Conservation (phyloP, 1,140 invertebrate species). For the Cydia pomonella region DNA sequence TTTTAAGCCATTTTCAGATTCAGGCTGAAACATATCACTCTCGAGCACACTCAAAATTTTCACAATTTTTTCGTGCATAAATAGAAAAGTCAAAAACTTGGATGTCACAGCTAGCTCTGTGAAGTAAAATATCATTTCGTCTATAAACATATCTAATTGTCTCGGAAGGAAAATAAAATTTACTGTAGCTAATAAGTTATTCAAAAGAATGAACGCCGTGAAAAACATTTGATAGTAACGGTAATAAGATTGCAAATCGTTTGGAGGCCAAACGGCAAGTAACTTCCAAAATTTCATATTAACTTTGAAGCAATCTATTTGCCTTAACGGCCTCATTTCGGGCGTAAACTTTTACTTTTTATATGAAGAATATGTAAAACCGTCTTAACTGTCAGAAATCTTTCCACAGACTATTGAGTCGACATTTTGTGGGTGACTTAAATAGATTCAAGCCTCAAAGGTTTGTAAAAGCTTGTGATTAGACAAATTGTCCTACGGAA, state of each 20-base stretch:
- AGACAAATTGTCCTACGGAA: conserved; percentile 22
- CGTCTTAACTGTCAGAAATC: background rate
- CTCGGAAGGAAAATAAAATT: conserved; percentile 58
- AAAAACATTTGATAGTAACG: conserved; percentile 49
- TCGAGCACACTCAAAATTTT: conserved; percentile 54
- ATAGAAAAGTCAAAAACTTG: conserved; percentile 57
- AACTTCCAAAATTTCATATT: conserved; percentile 56
- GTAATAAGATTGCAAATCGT: conserved; percentile 43
- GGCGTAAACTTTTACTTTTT: conserved; percentile 14
- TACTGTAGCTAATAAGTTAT: conserved; percentile 45
- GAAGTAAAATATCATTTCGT: conserved; percentile 62
- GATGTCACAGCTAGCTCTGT: conserved; percentile 50
- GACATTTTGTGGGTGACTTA: background rate
- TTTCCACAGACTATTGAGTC: background rate
- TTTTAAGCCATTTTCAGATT: conserved; percentile 44
- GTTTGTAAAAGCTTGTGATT: conserved; percentile 35
- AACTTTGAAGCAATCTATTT: conserved; percentile 53
- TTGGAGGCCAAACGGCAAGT: conserved; percentile 50
- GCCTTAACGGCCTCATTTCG: conserved; percentile 30
- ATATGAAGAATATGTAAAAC: background rate
- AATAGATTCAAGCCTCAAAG: conserved; percentile 41
- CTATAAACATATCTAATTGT: conserved; percentile 56
- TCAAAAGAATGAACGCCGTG: conserved; percentile 47
- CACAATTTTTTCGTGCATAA: conserved; percentile 48
- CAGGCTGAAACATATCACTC: conserved; percentile 56